These are phyloP conservation scores for Sebastiscus albofasciatus DNA, from an alignment of 2,797 vertebrate species.

Conservation along the genomic window DNA sequence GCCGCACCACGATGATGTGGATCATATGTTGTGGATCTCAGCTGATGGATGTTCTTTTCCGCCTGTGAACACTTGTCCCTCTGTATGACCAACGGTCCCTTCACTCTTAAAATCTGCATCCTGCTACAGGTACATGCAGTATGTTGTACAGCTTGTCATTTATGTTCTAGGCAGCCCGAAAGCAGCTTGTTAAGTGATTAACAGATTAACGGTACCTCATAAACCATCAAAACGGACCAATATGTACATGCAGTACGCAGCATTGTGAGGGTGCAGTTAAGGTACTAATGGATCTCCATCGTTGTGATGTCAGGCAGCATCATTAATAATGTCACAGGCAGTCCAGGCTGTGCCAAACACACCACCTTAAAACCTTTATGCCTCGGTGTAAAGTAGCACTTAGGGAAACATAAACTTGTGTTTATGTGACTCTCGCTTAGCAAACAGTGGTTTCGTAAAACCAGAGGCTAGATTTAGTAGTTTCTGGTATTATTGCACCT, in stretches of 20 bases:
- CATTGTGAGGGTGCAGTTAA: slow-evolving; percentile 12
- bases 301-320: slow-evolving; percentile 35
- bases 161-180: slow-evolving; percentile 14
- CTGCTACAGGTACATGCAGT: not conserved
- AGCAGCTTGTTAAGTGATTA: slow-evolving; percentile 48
- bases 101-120: slow-evolving; percentile 15
- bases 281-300: slow-evolving; percentile 1
- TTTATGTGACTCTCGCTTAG: slow-evolving; percentile 63
- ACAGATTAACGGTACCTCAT: slow-evolving; percentile 40
- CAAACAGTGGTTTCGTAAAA: slow-evolving; percentile 58
- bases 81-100: slow-evolving; percentile 15
- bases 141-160: slow-evolving; percentile 18
- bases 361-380: slow-evolving; percentile 57
- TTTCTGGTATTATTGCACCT: slow-evolving; percentile 39
- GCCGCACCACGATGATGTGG: slow-evolving; percentile 25
- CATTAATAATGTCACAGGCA: slow-evolving; percentile 43
- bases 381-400: slow-evolving; percentile 58
- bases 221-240: slow-evolving; percentile 50
- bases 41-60: slow-evolving; percentile 28
- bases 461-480: slow-evolving; percentile 34
- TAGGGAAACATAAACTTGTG: slow-evolving; percentile 63
- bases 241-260: not conserved
- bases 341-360: slow-evolving; percentile 38
- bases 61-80: slow-evolving; percentile 40
- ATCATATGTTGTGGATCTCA: slow-evolving; percentile 10